Evolutionary conservation across 2,888 invertebrate genomes (phyloP).

Genomic region (Thera obeliscata): DNA sequence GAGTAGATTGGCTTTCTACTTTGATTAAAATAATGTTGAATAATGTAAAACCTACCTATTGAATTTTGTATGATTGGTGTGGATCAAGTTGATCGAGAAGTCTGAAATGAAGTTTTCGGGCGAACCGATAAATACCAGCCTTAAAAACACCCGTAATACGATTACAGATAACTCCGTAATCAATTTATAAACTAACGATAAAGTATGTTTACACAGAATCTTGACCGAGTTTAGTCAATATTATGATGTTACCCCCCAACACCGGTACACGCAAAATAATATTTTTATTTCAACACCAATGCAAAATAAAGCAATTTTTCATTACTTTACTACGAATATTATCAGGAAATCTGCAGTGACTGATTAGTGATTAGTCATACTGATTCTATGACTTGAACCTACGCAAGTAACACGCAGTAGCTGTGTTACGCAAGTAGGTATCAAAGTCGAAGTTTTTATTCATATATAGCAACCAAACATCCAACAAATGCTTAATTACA

Average conservation of each 20-base stretch:
- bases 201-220: slow-evolving; percentile 42
- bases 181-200: slow-evolving; percentile 26
- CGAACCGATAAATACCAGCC: neutral
- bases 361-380: slow-evolving; percentile 5
- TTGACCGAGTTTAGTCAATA: slow-evolving; percentile 35
- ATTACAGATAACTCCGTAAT: slow-evolving; percentile 2
- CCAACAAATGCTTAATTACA: too few species aligned
- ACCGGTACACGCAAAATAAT: slow-evolving; percentile 21
- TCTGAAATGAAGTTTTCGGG: too few species aligned
- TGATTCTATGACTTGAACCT: neutral
- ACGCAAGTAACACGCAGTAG: neutral
- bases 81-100: too few species aligned
- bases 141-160: neutral
- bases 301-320: neutral
- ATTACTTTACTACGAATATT: slow-evolving; percentile 8
- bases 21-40: too few species aligned
- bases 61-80: too few species aligned
- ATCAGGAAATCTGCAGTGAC: slow-evolving; percentile 4
- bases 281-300: slow-evolving; percentile 29
- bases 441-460: too few species aligned
- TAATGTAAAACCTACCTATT: too few species aligned
- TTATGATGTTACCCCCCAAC: slow-evolving; percentile 35
- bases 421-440: too few species aligned
- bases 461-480: neutral
- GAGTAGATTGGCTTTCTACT: too few species aligned